Percentiles rank a stretch among this genome's conserved stretches.
Evolutionary conservation across 37 sponge, comb jelly and placozoan species (phyloP).

Genomic region (Diacarnus erythraeanus): DNA sequence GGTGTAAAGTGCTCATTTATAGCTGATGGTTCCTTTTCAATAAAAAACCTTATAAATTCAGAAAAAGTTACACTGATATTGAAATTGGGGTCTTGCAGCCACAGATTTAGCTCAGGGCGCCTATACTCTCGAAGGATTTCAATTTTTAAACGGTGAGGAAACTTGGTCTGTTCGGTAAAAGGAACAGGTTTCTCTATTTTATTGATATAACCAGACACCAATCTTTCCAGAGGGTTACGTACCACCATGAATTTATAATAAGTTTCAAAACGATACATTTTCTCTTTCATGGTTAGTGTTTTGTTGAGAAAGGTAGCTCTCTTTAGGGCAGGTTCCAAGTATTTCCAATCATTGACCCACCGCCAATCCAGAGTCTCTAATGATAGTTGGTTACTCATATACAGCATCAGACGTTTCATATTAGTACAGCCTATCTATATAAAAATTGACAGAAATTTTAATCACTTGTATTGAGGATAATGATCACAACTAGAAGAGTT

Average conservation of each 20-base stretch:
- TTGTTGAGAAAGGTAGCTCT: slow-evolving; percentile 31
- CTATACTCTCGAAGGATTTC: slow-evolving; percentile 19
- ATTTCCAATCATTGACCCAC: slow-evolving; percentile 33
- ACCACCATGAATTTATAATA: slow-evolving; percentile 59
- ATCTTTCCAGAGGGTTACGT: slow-evolving; percentile 62
- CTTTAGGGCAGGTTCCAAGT: slow-evolving; percentile 38
- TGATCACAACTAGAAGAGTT: too few relatives aligned
- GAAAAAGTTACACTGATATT: slow-evolving; percentile 44
- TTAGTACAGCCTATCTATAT: slow-evolving; percentile 62
- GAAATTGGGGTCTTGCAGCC: not conserved
- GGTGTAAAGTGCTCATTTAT: slow-evolving; percentile 58
- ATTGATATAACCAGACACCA: slow-evolving; percentile 47
- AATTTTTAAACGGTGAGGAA: slow-evolving; percentile 8
- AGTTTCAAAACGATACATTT: slow-evolving; percentile 9
- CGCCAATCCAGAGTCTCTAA: slow-evolving; percentile 44
- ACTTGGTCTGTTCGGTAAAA: not conserved
- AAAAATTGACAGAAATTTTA: not conserved
- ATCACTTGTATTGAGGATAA: too few relatives aligned
- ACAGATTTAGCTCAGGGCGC: not conserved
- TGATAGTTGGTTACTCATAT: slow-evolving; percentile 41
- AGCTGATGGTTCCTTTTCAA: not conserved
- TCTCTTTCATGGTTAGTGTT: slow-evolving; percentile 3
- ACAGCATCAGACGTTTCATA: slow-evolving; percentile 58
- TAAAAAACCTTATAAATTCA: slow-evolving; percentile 27
- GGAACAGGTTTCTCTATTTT: slow-evolving; percentile 32